A percentile compares a stretch with the other conserved stretches of the same genome.
These are phyloP conservation scores for Saguinus midas DNA, from an alignment of 2,113 vertebrate species.

Conservation along the genomic window DNA sequence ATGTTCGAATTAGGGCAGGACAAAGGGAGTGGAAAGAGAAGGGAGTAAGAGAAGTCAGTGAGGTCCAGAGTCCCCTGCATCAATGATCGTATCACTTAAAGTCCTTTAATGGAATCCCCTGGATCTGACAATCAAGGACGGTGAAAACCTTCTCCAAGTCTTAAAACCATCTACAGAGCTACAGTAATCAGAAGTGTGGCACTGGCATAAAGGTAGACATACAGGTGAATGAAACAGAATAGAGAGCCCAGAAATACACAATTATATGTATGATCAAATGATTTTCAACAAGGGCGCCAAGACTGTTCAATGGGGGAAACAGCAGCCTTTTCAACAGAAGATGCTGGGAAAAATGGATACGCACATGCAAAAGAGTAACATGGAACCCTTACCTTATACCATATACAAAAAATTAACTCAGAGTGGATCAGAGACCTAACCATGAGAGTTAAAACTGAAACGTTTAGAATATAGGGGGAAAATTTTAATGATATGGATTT, in stretches of 20 bases:
- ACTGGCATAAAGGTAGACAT: neutral
- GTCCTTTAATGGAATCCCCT: neutral
- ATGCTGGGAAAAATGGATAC: neutral
- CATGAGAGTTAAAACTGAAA: neutral
- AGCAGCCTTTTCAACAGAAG: neutral
- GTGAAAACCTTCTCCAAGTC: neutral
- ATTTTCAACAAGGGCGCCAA: neutral
- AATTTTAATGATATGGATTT: neutral
- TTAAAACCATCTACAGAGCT: neutral
- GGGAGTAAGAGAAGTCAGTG: neutral
- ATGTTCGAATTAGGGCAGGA: neutral
- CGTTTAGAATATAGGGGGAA: neutral
- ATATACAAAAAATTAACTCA: neutral
- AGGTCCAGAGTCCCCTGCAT: neutral
- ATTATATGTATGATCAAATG: neutral
- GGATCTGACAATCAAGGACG: neutral
- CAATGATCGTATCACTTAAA: neutral
- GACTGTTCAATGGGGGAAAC: neutral
- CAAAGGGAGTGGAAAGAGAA: slow-evolving; percentile 31
- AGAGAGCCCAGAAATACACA: neutral
- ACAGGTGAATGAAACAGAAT: neutral
- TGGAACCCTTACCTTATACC: neutral
- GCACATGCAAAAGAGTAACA: neutral
- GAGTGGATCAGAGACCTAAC: neutral
- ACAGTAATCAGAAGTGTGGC: neutral